Percentiles rank a stretch among this genome's conserved stretches.
Conservation (phyloP, 2,888 invertebrate genomes). For the Temnothorax unifasciatus region DNA sequence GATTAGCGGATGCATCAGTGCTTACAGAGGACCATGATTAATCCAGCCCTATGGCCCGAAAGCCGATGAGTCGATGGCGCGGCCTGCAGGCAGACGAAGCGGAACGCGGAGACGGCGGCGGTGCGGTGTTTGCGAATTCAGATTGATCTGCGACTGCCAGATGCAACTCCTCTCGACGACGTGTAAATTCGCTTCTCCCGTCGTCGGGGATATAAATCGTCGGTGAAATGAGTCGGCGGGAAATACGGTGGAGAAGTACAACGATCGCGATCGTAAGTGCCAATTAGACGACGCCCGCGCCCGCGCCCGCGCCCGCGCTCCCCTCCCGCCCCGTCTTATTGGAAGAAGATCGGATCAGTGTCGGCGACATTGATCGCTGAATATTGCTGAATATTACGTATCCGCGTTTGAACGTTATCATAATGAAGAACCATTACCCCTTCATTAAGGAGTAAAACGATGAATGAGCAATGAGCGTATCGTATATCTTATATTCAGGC, state of each 20-base stretch:
- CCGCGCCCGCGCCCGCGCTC: no score
- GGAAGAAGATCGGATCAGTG: conserved; percentile 4
- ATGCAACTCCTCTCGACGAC: conserved; percentile 54
- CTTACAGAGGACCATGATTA: conserved; percentile 69
- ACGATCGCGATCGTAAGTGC: conserved; percentile 35
- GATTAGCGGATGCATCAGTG: conserved; percentile 70
- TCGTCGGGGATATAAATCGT: conserved; percentile 51
- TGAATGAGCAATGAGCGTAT: conserved; percentile 3
- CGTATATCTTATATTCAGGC: neutral
- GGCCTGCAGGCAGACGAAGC: conserved; percentile 54
- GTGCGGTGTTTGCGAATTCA: conserved; percentile 69
- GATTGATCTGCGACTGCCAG: conserved; percentile 65
- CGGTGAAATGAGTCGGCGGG: conserved; percentile 43
- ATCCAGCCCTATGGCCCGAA: conserved; percentile 67
- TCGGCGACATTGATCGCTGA: neutral
- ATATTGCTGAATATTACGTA: neutral
- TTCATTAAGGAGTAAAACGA: conserved; percentile 1
- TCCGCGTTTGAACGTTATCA: conserved; percentile 9
- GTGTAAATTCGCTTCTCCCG: conserved; percentile 41
- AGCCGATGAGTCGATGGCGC: conserved; percentile 69
- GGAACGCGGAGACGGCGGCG: conserved; percentile 59
- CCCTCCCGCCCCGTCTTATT: neutral
- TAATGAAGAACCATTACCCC: conserved; percentile 16
- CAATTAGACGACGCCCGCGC: conserved; percentile 28
- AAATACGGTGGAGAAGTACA: conserved; percentile 42